Evolutionary conservation across 2,113 vertebrate species (phyloP), one percentile per base, ranked within the genome.

Genomic region (Oncorhynchus tshawytscha): DNA sequence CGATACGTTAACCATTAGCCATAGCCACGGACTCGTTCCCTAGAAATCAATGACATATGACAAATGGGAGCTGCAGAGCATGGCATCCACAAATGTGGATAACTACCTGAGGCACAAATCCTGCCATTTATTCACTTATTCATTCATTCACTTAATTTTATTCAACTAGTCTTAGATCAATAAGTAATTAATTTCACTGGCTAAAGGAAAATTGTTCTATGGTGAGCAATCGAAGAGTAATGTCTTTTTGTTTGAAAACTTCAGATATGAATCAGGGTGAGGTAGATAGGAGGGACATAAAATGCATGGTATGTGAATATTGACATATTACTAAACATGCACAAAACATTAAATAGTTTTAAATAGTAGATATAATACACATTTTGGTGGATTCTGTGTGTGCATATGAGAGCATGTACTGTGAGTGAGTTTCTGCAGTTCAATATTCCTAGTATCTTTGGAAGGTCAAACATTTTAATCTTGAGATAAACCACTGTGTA

Each of bases 141-240:
- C 87, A 89, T 92, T 89, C 87, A 90, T 90, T 91, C 80, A 79
- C 87, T 90, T 90, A 80, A 87, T 91, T 93, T 88, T 87, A 89
- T 88, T 87, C 86, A 87, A 84, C 81, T 72, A 72, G 72, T 83
- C 65, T 77, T 76, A 85, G 88, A 93, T 94, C 93, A 89, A 93
- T 94, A 94, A 91, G 90, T 90, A 89, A 93, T 94, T 94, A 90
- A 93, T 93, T 91, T 91, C 74, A 80, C 80, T 68, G 76, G 84
- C 81, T 84, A 78, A 81, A 81, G 82, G 82, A 89, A 86, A 89
- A 85, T 84, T 84, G 76, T 76, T 81, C 72, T 79, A 70, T 82
- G 76, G 83, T 81, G 78, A 90, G 78, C 89, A 74, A 79, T 82
- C 84, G 73, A 82, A 84, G 74, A 57, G 79, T 78, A 85, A 84